Evolutionary conservation across 2,113 vertebrate species (phyloP), one percentile per base, ranked within the genome.

Genomic region (Charadrius vociferus): DNA sequence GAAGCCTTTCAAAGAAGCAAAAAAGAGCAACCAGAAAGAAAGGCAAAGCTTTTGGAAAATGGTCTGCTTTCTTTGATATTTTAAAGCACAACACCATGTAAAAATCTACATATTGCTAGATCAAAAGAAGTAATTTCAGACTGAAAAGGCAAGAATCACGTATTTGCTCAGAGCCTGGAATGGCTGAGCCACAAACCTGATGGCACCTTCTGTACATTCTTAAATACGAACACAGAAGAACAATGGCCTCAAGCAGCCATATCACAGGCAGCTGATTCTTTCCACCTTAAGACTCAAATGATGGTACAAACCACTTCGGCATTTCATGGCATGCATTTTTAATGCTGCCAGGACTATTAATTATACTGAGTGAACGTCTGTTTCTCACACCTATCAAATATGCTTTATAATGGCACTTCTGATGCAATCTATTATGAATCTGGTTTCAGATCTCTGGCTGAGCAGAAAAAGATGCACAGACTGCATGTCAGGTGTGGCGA

Each of bases 261-360:
- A 85, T 80, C 84, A 36, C 36, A 77, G 41, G 37, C 49, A 82
- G 84, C 84, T 90, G 84, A 93, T 62, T 92, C 67, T 80, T 79
- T 66, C 49, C 43, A 87, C 23, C 66, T 93, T 39, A 75, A 37
- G 68, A 87, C 52, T 87, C 68, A 81, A 89, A 93, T 6, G 19
- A 56, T n/a, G 7, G 18, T 85, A 34, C 58, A 77, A 74, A 74
- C 30, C 66, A 90, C 62, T 96, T 41, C 45, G 26, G 77, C 47
- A 55, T 50, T 74, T 79, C 61, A 95, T n/a, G 37, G 34, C 56
- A 89, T 87, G 52, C 16, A 93, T 85, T 96, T 96, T 89, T 93
- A 93, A 96, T 87, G 70, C 37, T 43, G 20, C 21, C 71, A 80
- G 66, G 34, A 82, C 81, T 86, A 53, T 66, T 90, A 63, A 90